Base-by-base conservation (phyloP, 2,888 invertebrate genomes). In the Pherbina coryleti region DNA sequence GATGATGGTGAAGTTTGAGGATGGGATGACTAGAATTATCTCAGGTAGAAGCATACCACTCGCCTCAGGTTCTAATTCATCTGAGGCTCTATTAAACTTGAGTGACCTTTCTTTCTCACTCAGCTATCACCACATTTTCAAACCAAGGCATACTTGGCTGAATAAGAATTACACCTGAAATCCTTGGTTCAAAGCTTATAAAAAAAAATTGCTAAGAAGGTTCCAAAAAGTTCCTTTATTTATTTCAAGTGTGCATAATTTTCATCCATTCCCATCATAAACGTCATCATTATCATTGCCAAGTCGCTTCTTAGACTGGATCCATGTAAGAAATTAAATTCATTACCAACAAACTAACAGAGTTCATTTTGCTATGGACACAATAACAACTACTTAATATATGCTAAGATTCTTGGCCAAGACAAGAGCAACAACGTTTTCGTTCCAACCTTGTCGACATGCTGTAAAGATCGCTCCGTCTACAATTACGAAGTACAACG, bases 301-400 rank as follows among this genome's bases (percentile, higher is more conserved):
- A 14, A 67, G 25, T 62, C 69, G 62, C 51, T 64, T 5, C 34
- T 53, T 14, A 17, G 5, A 28, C 8, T 25, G 53, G 22, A 31
- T 22, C 67, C 49, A 67, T 75, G 75, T 79, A 75, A 75, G 67
- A 79, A 77, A 79, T 77, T 77, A 75, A 79, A 79, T 77, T 75
- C 71, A 79, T 67, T 77, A 60, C 34, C 70, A 51, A 11, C 64
- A 34, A 31, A 55, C 25, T 4, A 9, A 44, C 44, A 60, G 14
- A 60, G 28, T 28, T 22, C 14, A 62, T 37, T 49, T 31, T 69
- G 62, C 28, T 70, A 53, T 53, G 31, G 44, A 31, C 60, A n/a
- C 53, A 34, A 37, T n/a, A 72, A 34, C 66, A 53, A 53, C 37
- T 44, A 66, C 44, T 28, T 78, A 76, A 76, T 72, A 60, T 31